These are phyloP conservation scores for Bufotes viridis DNA, from an alignment of 2,797 vertebrate species.

Conservation along the genomic window DNA sequence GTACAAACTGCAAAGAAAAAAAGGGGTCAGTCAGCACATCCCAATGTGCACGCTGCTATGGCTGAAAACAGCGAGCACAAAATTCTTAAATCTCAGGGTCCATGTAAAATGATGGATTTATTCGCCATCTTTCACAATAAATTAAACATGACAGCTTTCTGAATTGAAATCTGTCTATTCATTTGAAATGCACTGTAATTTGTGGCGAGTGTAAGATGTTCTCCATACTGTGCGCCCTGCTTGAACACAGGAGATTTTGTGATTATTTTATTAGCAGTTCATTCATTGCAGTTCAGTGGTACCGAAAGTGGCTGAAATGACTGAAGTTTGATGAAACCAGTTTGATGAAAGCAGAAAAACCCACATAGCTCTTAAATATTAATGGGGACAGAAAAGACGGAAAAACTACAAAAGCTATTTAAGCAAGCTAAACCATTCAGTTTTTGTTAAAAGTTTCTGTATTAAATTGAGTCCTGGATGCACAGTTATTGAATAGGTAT, in stretches of 20 bases:
- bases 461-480: background rate
- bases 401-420: background rate
- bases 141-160: slow-evolving; percentile 6
- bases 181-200: slow-evolving; percentile 7
- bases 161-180: background rate
- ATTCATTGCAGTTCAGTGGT: background rate
- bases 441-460: background rate
- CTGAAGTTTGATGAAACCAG: background rate
- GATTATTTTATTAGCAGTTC: slow-evolving; percentile 20
- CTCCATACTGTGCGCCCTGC: background rate
- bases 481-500: background rate
- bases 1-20: no score
- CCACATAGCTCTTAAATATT: background rate
- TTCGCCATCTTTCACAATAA: background rate
- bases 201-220: background rate
- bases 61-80: no score
- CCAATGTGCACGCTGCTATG: no score
- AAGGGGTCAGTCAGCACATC: no score
- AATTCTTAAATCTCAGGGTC: background rate
- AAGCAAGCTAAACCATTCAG: background rate
- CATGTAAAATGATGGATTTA: background rate
- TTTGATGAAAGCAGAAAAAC: background rate
- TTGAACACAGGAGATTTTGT: background rate
- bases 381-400: background rate
- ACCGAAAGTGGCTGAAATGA: background rate